phyloP scores from a whole-genome alignment of 2,888 invertebrate species.

The Cephus pygmeus region DNA sequence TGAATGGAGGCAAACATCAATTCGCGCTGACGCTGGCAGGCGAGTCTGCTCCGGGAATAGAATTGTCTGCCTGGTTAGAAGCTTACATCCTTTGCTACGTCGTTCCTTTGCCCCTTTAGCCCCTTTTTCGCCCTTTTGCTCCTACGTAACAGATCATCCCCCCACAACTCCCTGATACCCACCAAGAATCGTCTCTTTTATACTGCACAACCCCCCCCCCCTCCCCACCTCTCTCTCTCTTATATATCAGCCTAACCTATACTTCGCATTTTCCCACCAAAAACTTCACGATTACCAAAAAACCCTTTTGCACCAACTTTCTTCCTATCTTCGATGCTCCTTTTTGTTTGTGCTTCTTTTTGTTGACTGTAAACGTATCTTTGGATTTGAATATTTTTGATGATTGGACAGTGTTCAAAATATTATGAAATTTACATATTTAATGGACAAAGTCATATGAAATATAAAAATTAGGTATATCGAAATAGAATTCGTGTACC shows the following conservation, averaged over 20 bases:
- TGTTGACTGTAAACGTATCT: neutral
- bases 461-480: too few species aligned
- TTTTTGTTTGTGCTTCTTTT: neutral
- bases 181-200: conserved; percentile 14
- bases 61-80: conserved; percentile 39
- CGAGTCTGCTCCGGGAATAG: conserved; percentile 29
- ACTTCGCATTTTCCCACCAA: neutral
- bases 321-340: neutral
- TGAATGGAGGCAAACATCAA: conserved; percentile 47
- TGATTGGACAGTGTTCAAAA: too few species aligned
- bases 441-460: too few species aligned
- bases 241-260: neutral
- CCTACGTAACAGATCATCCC: neutral
- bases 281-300: neutral
- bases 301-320: neutral
- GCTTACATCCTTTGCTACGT: conserved; percentile 25
- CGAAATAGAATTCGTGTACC: too few species aligned
- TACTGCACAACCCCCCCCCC: neutral
- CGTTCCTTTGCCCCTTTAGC: conserved; percentile 1
- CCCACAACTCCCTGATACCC: neutral
- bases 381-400: neutral
- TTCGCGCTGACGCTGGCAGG: conserved; percentile 42
- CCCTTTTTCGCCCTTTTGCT: neutral
- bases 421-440: too few species aligned
- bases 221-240: neutral